Evolutionary conservation across 2,797 vertebrate genomes (phyloP).

Genomic region (Psittacula echo): DNA sequence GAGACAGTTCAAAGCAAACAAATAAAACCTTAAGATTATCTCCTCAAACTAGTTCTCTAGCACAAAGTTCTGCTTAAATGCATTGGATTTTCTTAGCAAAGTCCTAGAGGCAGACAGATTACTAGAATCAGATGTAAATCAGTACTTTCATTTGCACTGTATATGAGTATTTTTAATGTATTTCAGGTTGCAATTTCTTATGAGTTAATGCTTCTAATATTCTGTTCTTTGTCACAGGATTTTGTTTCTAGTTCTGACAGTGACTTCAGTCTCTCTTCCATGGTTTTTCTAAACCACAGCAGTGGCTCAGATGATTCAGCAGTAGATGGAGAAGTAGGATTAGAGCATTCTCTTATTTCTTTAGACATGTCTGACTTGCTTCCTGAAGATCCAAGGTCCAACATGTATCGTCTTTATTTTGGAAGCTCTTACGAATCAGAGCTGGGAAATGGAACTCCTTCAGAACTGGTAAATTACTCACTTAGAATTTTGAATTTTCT

Average conservation of each 20-base stretch:
- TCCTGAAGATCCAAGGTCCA: slow-evolving; percentile 81
- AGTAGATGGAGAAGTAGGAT: slow-evolving; percentile 82
- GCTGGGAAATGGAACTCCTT: slow-evolving; percentile 85
- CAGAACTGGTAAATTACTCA: slow-evolving; percentile 81
- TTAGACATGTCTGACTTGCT: slow-evolving; percentile 84
- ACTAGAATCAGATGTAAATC: not conserved
- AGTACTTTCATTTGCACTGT: not conserved
- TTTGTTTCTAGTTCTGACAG: slow-evolving; percentile 89
- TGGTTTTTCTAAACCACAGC: slow-evolving; percentile 95
- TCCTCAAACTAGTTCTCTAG: not conserved
- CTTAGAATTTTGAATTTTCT: not conserved
- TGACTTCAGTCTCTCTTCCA: slow-evolving; percentile 93
- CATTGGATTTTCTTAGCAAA: not conserved
- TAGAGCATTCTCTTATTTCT: slow-evolving; percentile 86
- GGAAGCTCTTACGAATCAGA: slow-evolving; percentile 96
- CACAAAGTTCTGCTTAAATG: not conserved
- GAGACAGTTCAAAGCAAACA: not conserved
- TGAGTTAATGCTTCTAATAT: not conserved
- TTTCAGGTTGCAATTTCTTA: not conserved
- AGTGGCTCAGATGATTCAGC: slow-evolving; percentile 92
- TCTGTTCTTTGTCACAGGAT: slow-evolving; percentile 80
- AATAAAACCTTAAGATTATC: not conserved
- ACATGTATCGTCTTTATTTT: slow-evolving; percentile 95
- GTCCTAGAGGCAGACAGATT: not conserved
- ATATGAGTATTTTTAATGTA: not conserved